These are phyloP conservation scores for Corella eumyota DNA, from an alignment of 23 tunicate genomes.

Conservation along the genomic window DNA sequence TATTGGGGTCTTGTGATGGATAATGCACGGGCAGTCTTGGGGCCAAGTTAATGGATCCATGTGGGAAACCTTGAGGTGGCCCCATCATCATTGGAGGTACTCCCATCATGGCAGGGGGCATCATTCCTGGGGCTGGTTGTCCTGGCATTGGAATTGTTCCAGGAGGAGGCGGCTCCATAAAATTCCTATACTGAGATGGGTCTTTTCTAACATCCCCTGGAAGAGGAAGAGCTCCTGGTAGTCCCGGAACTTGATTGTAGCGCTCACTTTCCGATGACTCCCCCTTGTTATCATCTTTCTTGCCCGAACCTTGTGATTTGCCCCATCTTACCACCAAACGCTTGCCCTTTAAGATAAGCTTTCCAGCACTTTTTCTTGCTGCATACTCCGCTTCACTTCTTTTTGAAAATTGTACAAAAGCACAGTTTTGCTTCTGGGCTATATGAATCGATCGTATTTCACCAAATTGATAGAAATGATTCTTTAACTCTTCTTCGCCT, in stretches of 20 bases:
- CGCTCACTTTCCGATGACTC: constrained; percentile 1
- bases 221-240: constrained; percentile 85
- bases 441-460: constrained; percentile 86
- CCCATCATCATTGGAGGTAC: constrained; percentile 40
- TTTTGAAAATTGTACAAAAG: constrained; percentile 93
- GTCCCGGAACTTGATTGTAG: constrained; percentile 53
- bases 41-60: constrained; percentile 23
- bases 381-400: constrained; percentile 87
- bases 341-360: constrained; percentile 71
- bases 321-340: constrained; percentile 86
- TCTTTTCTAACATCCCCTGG: constrained; percentile 49
- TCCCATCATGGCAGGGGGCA: constrained; percentile 44
- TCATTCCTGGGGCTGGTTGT: constrained; percentile 16
- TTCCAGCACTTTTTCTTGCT: constrained; percentile 79
- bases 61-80: constrained; percentile 25
- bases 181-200: constrained; percentile 6
- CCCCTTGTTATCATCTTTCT: constrained; percentile 29
- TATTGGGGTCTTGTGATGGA: constrained; percentile 88
- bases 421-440: constrained; percentile 86
- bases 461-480: constrained; percentile 96
- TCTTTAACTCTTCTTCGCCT: constrained; percentile 77
- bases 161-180: constrained; percentile 83
- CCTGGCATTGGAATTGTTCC: constrained; percentile 70
- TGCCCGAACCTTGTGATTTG: constrained; percentile 65
- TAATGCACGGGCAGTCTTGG: constrained; percentile 61